Conservation (phyloP, 2,888 invertebrate genomes). For the Mycalesis mineus region DNA sequence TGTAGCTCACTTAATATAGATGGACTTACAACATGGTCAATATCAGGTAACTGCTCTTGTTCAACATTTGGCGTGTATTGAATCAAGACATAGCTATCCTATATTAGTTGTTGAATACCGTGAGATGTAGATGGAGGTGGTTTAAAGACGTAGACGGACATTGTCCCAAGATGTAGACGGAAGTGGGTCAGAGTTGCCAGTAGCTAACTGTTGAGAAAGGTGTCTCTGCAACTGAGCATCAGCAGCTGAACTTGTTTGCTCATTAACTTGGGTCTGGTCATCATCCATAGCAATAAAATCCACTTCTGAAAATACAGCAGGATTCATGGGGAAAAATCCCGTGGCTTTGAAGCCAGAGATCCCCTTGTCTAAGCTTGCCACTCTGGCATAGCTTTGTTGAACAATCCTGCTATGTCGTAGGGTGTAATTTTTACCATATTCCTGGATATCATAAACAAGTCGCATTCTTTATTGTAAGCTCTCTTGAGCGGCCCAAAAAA, state of each 20-base stretch:
- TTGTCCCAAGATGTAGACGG: too few species aligned
- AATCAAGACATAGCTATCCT: too few species aligned
- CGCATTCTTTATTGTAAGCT: conserved; percentile 38
- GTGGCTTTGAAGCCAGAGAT: conserved; percentile 30
- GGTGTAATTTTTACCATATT: conserved; percentile 27
- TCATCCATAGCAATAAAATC: conserved; percentile 15
- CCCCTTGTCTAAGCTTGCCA: conserved; percentile 25
- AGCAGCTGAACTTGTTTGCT: too few species aligned
- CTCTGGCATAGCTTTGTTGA: conserved; percentile 14
- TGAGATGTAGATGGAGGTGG: too few species aligned
- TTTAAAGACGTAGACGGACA: too few species aligned
- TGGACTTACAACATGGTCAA: conserved; percentile 2
- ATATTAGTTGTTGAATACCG: too few species aligned
- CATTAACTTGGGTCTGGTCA: background rate
- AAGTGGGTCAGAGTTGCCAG: too few species aligned
- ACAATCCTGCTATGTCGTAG: conserved; percentile 27
- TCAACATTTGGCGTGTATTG: too few species aligned
- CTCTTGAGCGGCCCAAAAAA: conserved; percentile 31
- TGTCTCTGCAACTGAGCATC: too few species aligned
- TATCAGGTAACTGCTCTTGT: conserved; percentile 8
- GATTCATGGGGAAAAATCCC: conserved; percentile 36
- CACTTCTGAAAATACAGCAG: conserved; percentile 31
- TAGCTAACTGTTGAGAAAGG: too few species aligned
- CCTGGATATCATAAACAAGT: conserved; percentile 17
- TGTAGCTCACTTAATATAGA: conserved; percentile 10